Evolutionary conservation across 2,113 vertebrate species (phyloP), one percentile per base, ranked within the genome.

Genomic region (Callaeas wilsoni): DNA sequence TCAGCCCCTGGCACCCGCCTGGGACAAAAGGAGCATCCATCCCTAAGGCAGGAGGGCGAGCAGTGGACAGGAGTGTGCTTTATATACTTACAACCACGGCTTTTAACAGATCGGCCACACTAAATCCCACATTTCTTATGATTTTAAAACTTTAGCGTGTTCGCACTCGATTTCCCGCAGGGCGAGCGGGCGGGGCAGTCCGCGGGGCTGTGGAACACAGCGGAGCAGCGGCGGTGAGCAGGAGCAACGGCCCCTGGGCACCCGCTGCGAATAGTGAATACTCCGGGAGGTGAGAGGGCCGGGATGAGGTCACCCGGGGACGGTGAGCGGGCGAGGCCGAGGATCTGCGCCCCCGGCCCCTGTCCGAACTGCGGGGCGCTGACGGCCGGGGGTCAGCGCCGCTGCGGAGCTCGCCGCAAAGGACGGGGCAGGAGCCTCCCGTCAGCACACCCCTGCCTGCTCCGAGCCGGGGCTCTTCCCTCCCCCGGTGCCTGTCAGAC

Each of bases 41-140:
- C 82, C 82, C 16, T 35, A 8, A 32, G 3, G 27, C 32, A 10
- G 87, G 59, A 62, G 15, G 3, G 9, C 0, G 2, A 57, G 87
- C n/a, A 4, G 4, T 1, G 50, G 46, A 6, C 63, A n/a, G 2
- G 18, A 69, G 33, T 0, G 6, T 1, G 22, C 5, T 69, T 47
- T 30, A 6, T 9, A 12, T 16, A 7, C 30, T 22, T 22, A 12
- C 22, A 76, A 4, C 20, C 18, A 1, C 0, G 44, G 1, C 7
- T 78, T 73, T 41, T 6, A 64, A 27, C 26, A 21, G 39, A 16
- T 8, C 1, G 3, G 25, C 39, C 27, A 7, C 25, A 7, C 35
- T 10, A 41, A 69, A 64, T 13, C 32, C 70, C 46, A 5, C n/a
- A 2, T 73, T 62, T 22, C 16, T 32, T 7, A 3, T 0, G 41